Evolutionary conservation across 2,113 vertebrate genomes (phyloP).

Genomic region (Paratilapia polleni): DNA sequence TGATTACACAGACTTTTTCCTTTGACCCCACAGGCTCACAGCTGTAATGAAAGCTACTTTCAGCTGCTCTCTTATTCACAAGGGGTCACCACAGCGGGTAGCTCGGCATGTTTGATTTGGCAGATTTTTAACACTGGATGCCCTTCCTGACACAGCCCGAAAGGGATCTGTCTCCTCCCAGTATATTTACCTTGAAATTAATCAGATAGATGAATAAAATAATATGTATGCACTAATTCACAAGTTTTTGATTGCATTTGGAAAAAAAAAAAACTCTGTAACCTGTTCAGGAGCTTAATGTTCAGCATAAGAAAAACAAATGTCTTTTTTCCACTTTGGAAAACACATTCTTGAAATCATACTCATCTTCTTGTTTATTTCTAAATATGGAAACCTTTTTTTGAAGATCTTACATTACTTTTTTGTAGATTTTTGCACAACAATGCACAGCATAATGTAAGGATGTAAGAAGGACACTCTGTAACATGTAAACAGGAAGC

Average conservation of each 20-base stretch:
- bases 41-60: too few species aligned
- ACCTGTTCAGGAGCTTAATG: not conserved
- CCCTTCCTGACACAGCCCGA: too few species aligned
- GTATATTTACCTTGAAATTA: not conserved
- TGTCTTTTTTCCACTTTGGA: not conserved
- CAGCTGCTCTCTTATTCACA: too few species aligned
- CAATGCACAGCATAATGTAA: not conserved
- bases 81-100: too few species aligned
- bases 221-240: not conserved
- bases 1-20: not conserved
- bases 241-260: accelerated
- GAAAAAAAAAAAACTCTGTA: not conserved
- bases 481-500: not conserved
- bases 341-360: not conserved
- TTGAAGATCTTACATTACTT: not conserved
- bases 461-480: not conserved
- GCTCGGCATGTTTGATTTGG: too few species aligned
- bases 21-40: not conserved
- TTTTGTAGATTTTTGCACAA: not conserved
- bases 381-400: not conserved
- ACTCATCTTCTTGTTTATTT: not conserved
- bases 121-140: too few species aligned
- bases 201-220: not conserved
- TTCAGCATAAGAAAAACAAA: not conserved
- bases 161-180: too few species aligned